Evolutionary conservation across 2,113 vertebrate species (phyloP), one percentile per base, ranked within the genome.

Genomic region (Myrmecobius fasciatus): DNA sequence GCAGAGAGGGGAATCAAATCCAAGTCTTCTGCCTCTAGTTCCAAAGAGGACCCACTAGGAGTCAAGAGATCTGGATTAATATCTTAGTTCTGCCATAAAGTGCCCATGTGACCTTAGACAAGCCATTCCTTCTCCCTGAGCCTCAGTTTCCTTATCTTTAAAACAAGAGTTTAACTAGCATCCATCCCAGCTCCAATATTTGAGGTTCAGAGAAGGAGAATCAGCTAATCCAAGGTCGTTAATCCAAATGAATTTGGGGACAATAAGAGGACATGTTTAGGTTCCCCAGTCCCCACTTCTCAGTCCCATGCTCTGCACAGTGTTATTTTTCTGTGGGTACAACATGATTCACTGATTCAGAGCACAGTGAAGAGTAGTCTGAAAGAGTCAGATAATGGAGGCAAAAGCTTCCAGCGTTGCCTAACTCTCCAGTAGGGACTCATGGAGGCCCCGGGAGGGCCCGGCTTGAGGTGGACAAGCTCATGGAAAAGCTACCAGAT

Each of bases 401-500:
- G 36, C 67, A 43, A 22, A 83, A 83, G 24, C 83, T 93, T 91
- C 89, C 53, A 14, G 53, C 67, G 22, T 8, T 60, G 24, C 90
- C 49, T 94, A 92, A 93, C 53, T 89, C 60, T 26, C 4, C 2
- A 52, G 52, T 52, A 95, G 47, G 89, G 2, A 92, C 46, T 31
- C 89, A 48, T 90, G 48, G 28, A 90, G 25, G 48, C 47, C 48
- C 25, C 25, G 25, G 88, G 75, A 92, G 94, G 94, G 46, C 26
- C 46, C 51, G 11, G 67, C 95, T 96, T 95, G 51, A 67, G 93
- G 91, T 75, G 94, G 53, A 88, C 83, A 94, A 92, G 36, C 91
- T 94, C 95, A 89, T 97, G 96, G 95, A 93, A 97, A 97, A 94
- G 91, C 51, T 94, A 96, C 93, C 91, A 92, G 93, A 89, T 97